These are phyloP conservation scores for Phenganax stokvisi DNA, from an alignment of 92 coral and sea anemone species.

Conservation along the genomic window DNA sequence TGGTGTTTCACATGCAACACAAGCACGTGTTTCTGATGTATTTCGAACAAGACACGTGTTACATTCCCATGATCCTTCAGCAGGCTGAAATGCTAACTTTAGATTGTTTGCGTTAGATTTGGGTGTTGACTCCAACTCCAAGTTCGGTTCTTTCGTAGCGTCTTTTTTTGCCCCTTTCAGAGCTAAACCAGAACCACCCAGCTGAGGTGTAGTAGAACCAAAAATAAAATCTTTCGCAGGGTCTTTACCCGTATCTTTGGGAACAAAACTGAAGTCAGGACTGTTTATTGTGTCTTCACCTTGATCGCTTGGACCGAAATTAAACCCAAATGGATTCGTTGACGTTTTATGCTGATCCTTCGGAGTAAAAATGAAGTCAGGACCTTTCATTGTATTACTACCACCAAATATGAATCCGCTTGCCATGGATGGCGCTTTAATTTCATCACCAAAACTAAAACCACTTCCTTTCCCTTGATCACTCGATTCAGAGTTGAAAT, in stretches of 20 bases:
- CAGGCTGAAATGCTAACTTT: slow-evolving; percentile 5
- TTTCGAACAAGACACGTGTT: slow-evolving; percentile 8
- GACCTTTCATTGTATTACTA: background rate
- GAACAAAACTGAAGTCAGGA: background rate
- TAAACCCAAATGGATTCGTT: background rate
- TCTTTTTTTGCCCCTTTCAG: background rate
- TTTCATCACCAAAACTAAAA: background rate
- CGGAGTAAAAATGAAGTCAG: background rate
- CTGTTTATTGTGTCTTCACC: background rate
- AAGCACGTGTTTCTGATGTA: background rate
- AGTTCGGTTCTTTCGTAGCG: background rate
- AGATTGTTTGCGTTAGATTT: background rate
- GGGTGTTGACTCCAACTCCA: background rate
- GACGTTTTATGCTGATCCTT: background rate
- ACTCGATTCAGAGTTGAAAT: no score
- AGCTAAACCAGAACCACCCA: background rate
- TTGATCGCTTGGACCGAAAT: background rate
- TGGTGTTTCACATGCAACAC: slow-evolving; percentile 14
- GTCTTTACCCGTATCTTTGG: background rate
- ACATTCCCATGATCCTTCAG: slow-evolving; percentile 26
- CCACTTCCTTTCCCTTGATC: background rate
- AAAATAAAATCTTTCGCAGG: background rate
- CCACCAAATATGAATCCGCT: background rate
- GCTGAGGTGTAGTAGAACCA: background rate
- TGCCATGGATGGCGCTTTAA: background rate